Conservation (phyloP, 1,140 invertebrate species). For the Melipona quadrifasciata region DNA sequence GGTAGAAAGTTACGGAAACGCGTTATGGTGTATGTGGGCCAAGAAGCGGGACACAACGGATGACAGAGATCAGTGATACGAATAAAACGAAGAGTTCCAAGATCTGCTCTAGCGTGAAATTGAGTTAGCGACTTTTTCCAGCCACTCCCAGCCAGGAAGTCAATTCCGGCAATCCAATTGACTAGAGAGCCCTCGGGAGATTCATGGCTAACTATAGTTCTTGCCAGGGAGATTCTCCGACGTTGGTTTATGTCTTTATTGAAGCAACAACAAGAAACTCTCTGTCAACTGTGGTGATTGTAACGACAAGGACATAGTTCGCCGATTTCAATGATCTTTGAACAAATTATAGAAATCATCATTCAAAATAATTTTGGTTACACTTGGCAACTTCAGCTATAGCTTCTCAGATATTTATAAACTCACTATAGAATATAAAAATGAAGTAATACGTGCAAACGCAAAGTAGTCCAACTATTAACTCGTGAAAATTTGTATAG, state of each 20-base stretch:
- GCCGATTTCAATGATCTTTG: too few species aligned
- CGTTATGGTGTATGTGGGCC: conserved; percentile 16
- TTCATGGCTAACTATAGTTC: neutral
- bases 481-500: too few species aligned
- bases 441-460: too few species aligned
- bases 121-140: conserved; percentile 62
- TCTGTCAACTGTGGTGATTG: neutral
- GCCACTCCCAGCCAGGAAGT: conserved; percentile 53
- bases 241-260: neutral
- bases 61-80: conserved; percentile 32
- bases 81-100: conserved; percentile 16
- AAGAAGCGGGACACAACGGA: conserved; percentile 14
- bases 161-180: conserved; percentile 55
- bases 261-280: neutral
- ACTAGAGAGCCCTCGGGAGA: conserved; percentile 30
- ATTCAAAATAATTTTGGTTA: too few species aligned
- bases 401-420: too few species aligned
- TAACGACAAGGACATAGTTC: too few species aligned
- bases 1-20: neutral
- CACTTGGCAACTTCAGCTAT: too few species aligned
- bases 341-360: too few species aligned
- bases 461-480: too few species aligned
- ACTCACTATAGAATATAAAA: too few species aligned
- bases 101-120: conserved; percentile 65
- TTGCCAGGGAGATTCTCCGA: neutral